phyloP scores from a whole-genome alignment of 2,888 invertebrate genomes.

The Pharmacophagus antenor region DNA sequence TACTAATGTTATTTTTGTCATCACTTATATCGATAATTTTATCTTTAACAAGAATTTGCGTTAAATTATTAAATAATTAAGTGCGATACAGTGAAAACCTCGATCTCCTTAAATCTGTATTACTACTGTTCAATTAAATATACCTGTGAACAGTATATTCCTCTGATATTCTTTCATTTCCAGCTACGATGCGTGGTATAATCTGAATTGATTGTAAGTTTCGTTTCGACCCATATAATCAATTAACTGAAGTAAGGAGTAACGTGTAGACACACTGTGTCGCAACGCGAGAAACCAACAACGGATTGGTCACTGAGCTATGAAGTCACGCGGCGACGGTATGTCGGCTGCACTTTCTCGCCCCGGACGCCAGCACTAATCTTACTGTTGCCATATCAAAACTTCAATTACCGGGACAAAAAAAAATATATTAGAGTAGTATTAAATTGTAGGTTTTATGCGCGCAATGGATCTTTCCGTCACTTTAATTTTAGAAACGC shows the following conservation, averaged over 20 bases:
- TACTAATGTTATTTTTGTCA: too few species aligned
- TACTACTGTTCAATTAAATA: too few species aligned
- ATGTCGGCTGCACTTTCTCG: constrained; percentile 73
- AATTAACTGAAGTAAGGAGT: constrained; percentile 5
- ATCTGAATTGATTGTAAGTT: not conserved
- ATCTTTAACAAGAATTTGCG: too few species aligned
- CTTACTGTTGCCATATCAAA: constrained; percentile 18
- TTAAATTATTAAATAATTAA: too few species aligned
- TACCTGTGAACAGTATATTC: too few species aligned
- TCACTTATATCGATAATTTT: too few species aligned
- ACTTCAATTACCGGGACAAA: not conserved
- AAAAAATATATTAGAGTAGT: not conserved
- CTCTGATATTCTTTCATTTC: too few species aligned
- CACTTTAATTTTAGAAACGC: too few species aligned
- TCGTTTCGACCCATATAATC: not conserved
- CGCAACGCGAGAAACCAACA: constrained; percentile 57
- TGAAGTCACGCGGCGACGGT: constrained; percentile 71
- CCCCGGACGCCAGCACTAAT: constrained; percentile 37
- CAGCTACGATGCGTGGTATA: not conserved
- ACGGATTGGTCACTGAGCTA: constrained; percentile 68
- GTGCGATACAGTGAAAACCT: too few species aligned
- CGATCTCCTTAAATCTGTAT: too few species aligned
- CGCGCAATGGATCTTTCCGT: too few species aligned
- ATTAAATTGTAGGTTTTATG: too few species aligned
- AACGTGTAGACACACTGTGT: constrained; percentile 36